phyloP scores from a whole-genome alignment of 2,113 vertebrate species.

The Pluvialis apricaria region DNA sequence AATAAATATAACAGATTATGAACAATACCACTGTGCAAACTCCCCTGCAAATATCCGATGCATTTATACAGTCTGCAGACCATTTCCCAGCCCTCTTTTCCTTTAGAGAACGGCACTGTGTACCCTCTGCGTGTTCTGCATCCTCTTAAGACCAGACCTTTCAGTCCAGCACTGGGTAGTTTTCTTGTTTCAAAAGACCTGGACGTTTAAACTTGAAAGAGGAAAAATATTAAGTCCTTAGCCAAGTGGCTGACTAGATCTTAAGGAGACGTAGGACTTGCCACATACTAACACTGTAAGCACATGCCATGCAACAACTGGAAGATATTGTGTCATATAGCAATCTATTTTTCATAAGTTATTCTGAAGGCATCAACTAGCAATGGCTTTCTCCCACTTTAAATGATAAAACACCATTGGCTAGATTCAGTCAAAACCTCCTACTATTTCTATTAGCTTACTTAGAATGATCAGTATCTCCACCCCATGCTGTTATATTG shows the following conservation, averaged over 20 bases:
- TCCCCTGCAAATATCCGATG: neutral
- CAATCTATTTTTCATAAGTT: neutral
- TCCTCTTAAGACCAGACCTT: neutral
- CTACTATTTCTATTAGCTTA: neutral
- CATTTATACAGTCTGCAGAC: neutral
- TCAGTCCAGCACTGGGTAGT: neutral
- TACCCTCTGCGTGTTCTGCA: fast-evolving
- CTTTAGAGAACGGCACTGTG: neutral
- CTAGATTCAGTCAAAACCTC: neutral
- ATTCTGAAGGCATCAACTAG: neutral
- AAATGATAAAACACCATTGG: neutral
- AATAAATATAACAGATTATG: neutral
- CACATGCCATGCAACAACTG: neutral
- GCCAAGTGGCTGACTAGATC: neutral
- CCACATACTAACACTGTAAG: neutral
- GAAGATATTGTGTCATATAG: neutral
- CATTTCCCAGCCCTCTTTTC: neutral
- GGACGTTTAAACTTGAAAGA: neutral
- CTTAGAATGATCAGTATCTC: neutral
- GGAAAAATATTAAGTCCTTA: neutral
- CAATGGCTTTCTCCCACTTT: neutral
- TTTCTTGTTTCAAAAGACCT: neutral
- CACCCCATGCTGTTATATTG: neutral
- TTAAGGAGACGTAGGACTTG: neutral
- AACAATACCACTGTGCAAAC: neutral